These are phyloP conservation scores for Drosophila austrosaltans DNA, from an alignment of 2,888 invertebrate genomes.

Conservation along the genomic window DNA sequence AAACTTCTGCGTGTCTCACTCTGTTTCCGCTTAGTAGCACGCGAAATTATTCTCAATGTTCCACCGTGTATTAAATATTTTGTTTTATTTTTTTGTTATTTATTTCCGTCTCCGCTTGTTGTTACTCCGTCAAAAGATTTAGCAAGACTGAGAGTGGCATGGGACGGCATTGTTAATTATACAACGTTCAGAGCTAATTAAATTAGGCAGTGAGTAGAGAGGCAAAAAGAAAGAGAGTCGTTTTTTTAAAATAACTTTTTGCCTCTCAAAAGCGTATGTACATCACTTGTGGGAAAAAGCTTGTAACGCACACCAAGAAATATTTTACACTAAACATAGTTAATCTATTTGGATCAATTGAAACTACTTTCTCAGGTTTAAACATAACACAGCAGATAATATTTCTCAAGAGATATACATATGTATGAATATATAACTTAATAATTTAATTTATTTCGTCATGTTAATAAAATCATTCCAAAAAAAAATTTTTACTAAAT, in stretches of 20 bases:
- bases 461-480: no score
- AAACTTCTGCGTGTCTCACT: conserved; percentile 62
- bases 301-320: neutral
- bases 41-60: conserved; percentile 30
- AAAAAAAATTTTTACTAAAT: no score
- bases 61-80: conserved; percentile 20
- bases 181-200: conserved; percentile 69
- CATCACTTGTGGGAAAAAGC: neutral
- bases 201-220: conserved; percentile 59
- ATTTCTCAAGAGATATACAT: neutral
- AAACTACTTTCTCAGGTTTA: no score
- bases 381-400: no score
- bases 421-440: conserved; percentile 61
- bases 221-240: conserved; percentile 22
- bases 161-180: conserved; percentile 60
- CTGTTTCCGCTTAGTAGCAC: conserved; percentile 60
- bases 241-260: neutral
- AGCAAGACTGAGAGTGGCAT: conserved; percentile 74
- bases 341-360: no score
- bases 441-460: no score
- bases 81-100: conserved; percentile 26
- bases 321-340: no score
- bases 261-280: neutral
- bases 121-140: conserved; percentile 79
- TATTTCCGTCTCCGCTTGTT: conserved; percentile 35